Evolutionary conservation across 2,888 invertebrate genomes (phyloP).

Genomic region (Agrotis exclamationis): DNA sequence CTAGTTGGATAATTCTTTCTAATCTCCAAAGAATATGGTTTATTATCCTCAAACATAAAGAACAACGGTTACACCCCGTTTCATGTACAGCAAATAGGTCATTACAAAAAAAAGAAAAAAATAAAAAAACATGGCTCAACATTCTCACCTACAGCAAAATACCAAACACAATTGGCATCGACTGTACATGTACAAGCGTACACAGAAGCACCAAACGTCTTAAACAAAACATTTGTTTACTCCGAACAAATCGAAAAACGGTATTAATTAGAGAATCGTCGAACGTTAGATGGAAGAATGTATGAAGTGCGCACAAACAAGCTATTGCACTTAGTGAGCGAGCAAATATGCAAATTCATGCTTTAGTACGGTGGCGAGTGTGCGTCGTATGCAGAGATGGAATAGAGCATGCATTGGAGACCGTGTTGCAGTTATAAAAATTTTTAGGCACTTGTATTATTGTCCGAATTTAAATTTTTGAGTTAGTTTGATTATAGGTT

Average conservation of each 20-base stretch:
- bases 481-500: neutral
- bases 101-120: conserved; percentile 13
- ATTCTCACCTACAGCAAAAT: neutral
- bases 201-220: conserved; percentile 30
- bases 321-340: conserved; percentile 89
- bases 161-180: conserved; percentile 24
- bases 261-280: conserved; percentile 79
- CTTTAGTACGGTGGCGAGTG: conserved; percentile 81
- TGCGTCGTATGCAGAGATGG: conserved; percentile 80
- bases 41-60: neutral
- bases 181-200: conserved; percentile 37
- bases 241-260: conserved; percentile 66
- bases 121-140: neutral
- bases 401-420: conserved; percentile 67
- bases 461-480: neutral
- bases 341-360: conserved; percentile 89
- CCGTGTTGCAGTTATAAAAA: neutral
- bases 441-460: conserved; percentile 1
- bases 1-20: neutral
- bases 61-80: too few species aligned
- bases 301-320: conserved; percentile 86
- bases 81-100: neutral
- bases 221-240: conserved; percentile 63
- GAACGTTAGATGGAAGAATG: conserved; percentile 81
- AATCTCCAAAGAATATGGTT: neutral